Percentiles rank a stretch among this genome's conserved stretches.
phyloP scores from a whole-genome alignment of 2,797 vertebrate species.

The Lithobates pipiens region DNA sequence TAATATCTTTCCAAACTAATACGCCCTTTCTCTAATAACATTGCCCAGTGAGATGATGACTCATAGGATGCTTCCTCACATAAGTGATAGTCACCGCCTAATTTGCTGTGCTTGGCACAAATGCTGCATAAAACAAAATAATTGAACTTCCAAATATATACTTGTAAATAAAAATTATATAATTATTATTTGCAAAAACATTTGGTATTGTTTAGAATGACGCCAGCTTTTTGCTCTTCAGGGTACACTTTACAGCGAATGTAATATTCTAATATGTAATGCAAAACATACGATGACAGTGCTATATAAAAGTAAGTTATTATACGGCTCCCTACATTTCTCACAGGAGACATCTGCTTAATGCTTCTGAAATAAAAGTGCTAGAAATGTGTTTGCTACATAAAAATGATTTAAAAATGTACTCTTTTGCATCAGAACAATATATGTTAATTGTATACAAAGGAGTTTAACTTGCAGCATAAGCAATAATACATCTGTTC shows the following conservation, averaged over 20 bases:
- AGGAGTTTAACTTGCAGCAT: conserved; percentile 58
- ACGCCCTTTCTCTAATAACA: conserved; percentile 37
- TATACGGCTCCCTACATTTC: conserved; percentile 44
- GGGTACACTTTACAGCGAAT: conserved; percentile 49
- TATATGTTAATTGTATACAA: conserved; percentile 61
- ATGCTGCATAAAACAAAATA: conserved; percentile 9
- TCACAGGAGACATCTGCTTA: conserved; percentile 61
- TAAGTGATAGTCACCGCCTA: conserved; percentile 17
- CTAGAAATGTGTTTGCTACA: conserved; percentile 56
- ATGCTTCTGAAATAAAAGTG: conserved; percentile 60
- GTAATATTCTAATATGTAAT: conserved; percentile 60
- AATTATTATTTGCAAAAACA: conserved; percentile 44
- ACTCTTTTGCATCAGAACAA: conserved; percentile 59
- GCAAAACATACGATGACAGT: conserved; percentile 57
- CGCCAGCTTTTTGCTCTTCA: conserved; percentile 50
- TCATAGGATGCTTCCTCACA: conserved; percentile 36
- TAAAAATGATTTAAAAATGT: conserved; percentile 62
- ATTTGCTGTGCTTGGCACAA: conserved; percentile 27
- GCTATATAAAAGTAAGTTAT: conserved; percentile 60
- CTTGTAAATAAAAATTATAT: conserved; percentile 44
- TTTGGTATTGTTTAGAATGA: conserved; percentile 42
- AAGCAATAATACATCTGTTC: conserved; percentile 60
- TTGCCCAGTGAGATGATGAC: conserved; percentile 36
- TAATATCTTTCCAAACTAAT: conserved; percentile 38
- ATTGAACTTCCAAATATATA: conserved; percentile 20